Base-by-base conservation (phyloP, 1,140 invertebrate species). In the Amphibalanus amphitrite region DNA sequence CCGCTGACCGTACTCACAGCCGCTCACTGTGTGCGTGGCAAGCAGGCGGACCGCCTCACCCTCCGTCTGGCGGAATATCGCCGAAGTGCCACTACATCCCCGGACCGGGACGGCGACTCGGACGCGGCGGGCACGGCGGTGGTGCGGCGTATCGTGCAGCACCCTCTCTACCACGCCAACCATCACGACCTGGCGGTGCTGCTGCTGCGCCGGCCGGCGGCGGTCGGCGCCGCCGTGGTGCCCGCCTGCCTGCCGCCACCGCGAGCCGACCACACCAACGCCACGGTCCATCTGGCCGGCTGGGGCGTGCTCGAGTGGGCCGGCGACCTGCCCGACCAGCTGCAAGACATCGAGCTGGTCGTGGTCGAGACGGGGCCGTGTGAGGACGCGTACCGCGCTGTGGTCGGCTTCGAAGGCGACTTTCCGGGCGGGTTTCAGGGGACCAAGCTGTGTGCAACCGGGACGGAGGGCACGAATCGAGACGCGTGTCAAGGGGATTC, bases 101-200 rank as follows among this genome's bases (percentile, higher is more conserved):
- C 10, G 23, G 47, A 59, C 20, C 83, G 84, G 20, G 77, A 82
- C 28, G 81, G 83, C 59, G 88, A 86, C 38, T 83, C 85, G 0
- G 89, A 90, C 77, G 78, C 89, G 47, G 88, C 91, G 78, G 84
- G 90, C 77, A 84, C 84, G 75, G 88, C 84, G 78, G 70, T 73
- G 82, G 82, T 95, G 30, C 84, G 84, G 28, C 85, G 87, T 69
- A 85, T 87, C 68, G 86, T 88, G 73, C 84, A 88, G 29, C 93
- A 97, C 82, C 91, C 91, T 0, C 82, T 87, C 28, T 96, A 93
- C 79, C 89, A 95, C 77, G 95, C 91, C 0, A 92, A 96, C 30
- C 89, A 95, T 77, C 94, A 93, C 78, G 94, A 97, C 79, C 87
- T 97, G 29, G 94, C 93, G 8, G 80, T 97, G 68, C 80, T 97